Evolutionary conservation across 2,888 invertebrate species (phyloP).

Genomic region (Byasa hedistus): DNA sequence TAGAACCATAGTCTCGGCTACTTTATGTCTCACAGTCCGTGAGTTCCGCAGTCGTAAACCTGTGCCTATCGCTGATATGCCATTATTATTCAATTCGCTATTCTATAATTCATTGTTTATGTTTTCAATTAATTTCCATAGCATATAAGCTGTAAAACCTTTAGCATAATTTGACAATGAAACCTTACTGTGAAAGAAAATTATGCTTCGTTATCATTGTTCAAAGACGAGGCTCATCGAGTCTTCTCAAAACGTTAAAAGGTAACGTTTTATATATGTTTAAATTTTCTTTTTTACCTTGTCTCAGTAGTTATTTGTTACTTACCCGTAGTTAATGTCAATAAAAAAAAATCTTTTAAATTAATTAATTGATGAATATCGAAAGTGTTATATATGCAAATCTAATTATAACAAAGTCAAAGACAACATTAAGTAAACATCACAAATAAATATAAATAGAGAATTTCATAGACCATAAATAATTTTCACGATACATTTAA

Average conservation of each 20-base stretch:
- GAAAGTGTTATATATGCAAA: background rate
- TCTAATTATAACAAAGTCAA: background rate
- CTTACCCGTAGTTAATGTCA: background rate
- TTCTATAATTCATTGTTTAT: slow-evolving; percentile 28
- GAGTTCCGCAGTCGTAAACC: slow-evolving; percentile 59
- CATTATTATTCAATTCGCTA: slow-evolving; percentile 31
- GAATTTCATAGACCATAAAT: slow-evolving; percentile 21
- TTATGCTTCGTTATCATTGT: background rate
- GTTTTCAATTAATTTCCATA: slow-evolving; percentile 28
- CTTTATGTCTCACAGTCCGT: slow-evolving; percentile 52
- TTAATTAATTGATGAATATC: background rate
- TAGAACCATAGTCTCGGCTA: slow-evolving; percentile 34
- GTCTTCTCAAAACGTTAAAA: background rate
- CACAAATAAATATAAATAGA: slow-evolving; percentile 3
- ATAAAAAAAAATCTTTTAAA: no score
- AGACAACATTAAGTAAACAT: background rate
- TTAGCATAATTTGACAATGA: background rate
- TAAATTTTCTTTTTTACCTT: background rate
- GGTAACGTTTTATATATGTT: background rate
- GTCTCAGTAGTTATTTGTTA: background rate
- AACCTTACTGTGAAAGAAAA: background rate
- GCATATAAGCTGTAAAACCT: background rate
- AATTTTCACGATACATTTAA: slow-evolving; percentile 10
- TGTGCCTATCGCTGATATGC: slow-evolving; percentile 37
- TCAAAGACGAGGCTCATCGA: background rate